phyloP scores from a whole-genome alignment of 2,797 vertebrate genomes.

The Danio jaintianensis region DNA sequence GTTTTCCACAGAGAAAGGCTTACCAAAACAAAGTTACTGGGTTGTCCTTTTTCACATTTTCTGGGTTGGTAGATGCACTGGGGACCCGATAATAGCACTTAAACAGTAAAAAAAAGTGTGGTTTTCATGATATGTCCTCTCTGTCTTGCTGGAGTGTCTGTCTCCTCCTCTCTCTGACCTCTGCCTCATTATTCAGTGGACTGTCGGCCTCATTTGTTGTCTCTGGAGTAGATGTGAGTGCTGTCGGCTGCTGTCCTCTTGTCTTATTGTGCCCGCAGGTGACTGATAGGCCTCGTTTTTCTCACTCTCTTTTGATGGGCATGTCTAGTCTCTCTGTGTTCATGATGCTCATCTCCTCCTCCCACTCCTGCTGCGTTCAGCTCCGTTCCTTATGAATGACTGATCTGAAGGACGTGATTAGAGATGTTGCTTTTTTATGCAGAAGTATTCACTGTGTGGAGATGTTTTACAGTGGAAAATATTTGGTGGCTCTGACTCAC shows the following conservation, averaged over 20 bases:
- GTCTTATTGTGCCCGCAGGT: constrained; percentile 42
- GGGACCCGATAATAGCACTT: neutral
- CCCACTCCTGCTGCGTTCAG: constrained; percentile 21
- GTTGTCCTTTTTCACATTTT: no score
- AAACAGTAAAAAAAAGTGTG: no score
- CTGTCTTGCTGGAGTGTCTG: constrained; percentile 43
- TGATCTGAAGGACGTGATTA: neutral
- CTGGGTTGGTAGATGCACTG: no score
- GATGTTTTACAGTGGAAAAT: neutral
- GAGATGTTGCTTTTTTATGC: neutral
- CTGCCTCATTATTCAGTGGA: constrained; percentile 31
- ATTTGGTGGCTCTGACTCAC: neutral
- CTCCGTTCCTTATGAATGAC: constrained; percentile 34
- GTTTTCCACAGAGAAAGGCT: no score
- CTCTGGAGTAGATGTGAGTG: constrained; percentile 29
- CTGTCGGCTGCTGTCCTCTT: constrained; percentile 44
- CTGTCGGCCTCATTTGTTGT: constrained; percentile 44
- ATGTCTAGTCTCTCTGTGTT: constrained; percentile 45
- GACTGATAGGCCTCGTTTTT: constrained; percentile 49
- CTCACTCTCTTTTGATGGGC: constrained; percentile 38
- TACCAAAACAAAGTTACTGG: no score
- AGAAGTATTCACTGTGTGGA: neutral
- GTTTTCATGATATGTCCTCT: neutral
- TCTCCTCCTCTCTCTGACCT: constrained; percentile 30
- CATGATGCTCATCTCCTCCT: constrained; percentile 43